phyloP scores from a whole-genome alignment of 1,140 invertebrate species.

The Aphaenogaster ashmeadi region DNA sequence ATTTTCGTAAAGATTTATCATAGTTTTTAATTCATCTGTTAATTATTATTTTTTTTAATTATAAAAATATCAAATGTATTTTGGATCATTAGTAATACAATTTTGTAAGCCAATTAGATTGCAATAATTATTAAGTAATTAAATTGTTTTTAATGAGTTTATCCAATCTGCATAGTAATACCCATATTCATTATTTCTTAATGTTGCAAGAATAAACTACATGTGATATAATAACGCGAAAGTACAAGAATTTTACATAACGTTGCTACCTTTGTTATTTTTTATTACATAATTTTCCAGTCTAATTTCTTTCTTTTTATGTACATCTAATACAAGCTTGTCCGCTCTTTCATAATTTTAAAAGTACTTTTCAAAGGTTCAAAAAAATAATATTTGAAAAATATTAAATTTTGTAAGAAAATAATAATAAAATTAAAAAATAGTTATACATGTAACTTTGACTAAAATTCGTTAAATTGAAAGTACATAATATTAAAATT shows the following conservation, averaged over 20 bases:
- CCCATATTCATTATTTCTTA: background rate
- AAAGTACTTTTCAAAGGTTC: no score
- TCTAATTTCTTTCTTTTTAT: background rate
- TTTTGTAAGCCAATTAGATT: background rate
- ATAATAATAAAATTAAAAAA: background rate
- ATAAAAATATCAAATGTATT: background rate
- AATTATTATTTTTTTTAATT: conserved; percentile 7
- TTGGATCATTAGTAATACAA: background rate
- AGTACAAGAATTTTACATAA: conserved; percentile 26
- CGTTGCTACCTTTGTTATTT: background rate
- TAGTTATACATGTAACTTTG: background rate
- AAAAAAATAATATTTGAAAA: background rate
- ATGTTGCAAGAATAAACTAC: background rate
- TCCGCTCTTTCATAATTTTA: background rate
- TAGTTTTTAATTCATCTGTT: background rate
- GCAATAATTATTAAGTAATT: conserved; percentile 14
- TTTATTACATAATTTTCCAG: conserved; percentile 10
- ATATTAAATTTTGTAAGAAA: conserved; percentile 5
- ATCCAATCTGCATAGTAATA: background rate
- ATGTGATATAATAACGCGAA: background rate
- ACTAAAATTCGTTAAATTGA: background rate
- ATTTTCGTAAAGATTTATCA: background rate
- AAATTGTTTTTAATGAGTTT: background rate
- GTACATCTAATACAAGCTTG: background rate
- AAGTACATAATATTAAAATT: background rate